phyloP scores from a whole-genome alignment of 2,797 vertebrate species.

The Pyrocephalus nanus region DNA sequence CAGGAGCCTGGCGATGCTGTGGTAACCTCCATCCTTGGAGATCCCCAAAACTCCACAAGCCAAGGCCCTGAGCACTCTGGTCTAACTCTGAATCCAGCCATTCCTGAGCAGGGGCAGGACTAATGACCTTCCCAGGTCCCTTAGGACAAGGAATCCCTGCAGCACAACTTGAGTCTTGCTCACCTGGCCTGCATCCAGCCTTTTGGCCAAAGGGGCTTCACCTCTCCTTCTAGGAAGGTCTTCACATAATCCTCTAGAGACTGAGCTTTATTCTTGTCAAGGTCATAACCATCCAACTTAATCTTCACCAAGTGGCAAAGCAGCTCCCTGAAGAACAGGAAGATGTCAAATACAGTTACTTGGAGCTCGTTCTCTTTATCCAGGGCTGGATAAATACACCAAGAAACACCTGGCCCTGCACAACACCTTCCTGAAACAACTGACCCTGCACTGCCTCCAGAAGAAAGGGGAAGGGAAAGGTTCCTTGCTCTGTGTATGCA shows the following conservation, averaged over 20 bases:
- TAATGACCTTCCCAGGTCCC: neutral
- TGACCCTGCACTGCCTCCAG: neutral
- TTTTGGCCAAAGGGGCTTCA: conserved; percentile 96
- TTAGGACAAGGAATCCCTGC: neutral
- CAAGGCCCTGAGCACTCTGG: neutral
- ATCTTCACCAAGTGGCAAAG: conserved; percentile 83
- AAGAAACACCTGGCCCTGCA: neutral
- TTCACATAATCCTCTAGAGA: conserved; percentile 96
- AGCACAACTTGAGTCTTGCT: conserved; percentile 29
- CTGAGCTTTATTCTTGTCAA: conserved; percentile 77
- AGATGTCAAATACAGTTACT: conserved; percentile 55
- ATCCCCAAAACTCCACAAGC: neutral
- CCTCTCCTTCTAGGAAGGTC: conserved; percentile 92
- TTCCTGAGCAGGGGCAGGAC: neutral
- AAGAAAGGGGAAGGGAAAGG: neutral
- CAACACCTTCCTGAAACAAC: neutral
- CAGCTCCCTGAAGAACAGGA: conserved; percentile 80
- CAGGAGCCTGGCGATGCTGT: neutral
- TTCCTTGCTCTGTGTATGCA: neutral
- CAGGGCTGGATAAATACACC: neutral
- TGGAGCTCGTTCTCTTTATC: neutral
- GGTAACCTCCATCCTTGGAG: neutral
- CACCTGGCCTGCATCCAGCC: conserved; percentile 99
- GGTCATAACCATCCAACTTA: conserved; percentile 82
- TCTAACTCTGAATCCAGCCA: neutral